phyloP scores from a whole-genome alignment of 2,888 invertebrate genomes.

The Cheilosia variabilis region DNA sequence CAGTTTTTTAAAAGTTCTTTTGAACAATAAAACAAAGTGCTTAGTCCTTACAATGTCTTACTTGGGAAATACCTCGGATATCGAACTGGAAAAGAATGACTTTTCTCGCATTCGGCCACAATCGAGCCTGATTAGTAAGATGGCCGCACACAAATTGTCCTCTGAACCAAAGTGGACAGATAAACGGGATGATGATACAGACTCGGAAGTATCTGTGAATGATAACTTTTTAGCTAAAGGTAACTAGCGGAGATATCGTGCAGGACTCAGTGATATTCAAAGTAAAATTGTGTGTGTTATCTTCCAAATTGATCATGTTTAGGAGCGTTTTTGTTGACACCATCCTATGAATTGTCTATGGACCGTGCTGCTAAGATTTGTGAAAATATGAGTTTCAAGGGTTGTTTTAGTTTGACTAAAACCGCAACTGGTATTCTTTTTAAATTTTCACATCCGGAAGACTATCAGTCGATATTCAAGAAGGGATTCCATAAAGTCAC shows the following conservation, averaged over 20 bases:
- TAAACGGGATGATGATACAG: conserved; percentile 88
- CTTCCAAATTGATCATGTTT: conserved; percentile 73
- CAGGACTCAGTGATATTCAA: conserved; percentile 13
- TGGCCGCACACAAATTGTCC: conserved; percentile 81
- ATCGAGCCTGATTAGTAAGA: conserved; percentile 80
- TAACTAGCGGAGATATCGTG: conserved; percentile 70
- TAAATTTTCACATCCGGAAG: conserved; percentile 94
- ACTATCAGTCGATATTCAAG: conserved; percentile 93
- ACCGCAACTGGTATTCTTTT: conserved; percentile 95
- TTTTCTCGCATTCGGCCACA: conserved; percentile 79
- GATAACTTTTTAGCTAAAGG: conserved; percentile 92
- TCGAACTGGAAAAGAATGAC: conserved; percentile 83
- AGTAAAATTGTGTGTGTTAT: conserved; percentile 27
- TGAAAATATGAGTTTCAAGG: conserved; percentile 95
- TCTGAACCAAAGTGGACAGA: conserved; percentile 82
- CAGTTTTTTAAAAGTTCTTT: background rate
- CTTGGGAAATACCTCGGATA: conserved; percentile 82
- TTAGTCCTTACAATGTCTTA: conserved; percentile 80
- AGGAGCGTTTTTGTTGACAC: conserved; percentile 92
- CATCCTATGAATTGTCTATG: conserved; percentile 93
- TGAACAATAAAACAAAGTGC: conserved; percentile 4
- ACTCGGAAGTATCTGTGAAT: conserved; percentile 91
- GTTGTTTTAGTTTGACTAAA: conserved; percentile 93
- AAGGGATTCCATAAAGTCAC: conserved; percentile 95
- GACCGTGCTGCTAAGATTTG: conserved; percentile 93